Evolutionary conservation across 92 coral and sea anemone genomes (phyloP).

Genomic region (Phenganax stokvisi): DNA sequence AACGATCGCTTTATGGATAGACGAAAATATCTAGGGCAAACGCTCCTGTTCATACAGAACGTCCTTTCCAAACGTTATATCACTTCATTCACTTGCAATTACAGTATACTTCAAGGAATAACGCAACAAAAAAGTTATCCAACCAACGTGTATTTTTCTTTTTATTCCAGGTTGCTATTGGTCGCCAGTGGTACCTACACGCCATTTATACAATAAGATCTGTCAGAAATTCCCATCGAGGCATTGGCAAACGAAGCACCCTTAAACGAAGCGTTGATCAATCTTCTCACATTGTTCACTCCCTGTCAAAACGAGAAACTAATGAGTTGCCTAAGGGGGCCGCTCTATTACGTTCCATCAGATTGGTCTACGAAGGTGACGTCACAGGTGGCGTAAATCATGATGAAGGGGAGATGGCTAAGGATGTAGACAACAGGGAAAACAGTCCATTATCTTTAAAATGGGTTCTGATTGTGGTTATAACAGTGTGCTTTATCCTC

Average conservation of each 20-base stretch:
- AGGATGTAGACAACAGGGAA: constrained; percentile 32
- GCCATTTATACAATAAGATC: constrained; percentile 89
- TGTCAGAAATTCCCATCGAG: constrained; percentile 35
- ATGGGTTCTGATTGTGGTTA: constrained; percentile 84
- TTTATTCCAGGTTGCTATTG: constrained; percentile 69
- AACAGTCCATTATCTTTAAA: constrained; percentile 56
- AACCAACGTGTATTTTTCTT: not conserved
- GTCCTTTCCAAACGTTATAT: too few relatives aligned
- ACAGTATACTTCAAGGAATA: not conserved
- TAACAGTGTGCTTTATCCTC: constrained; percentile 65
- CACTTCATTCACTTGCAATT: not conserved
- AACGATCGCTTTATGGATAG: too few relatives aligned
- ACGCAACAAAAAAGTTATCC: not conserved
- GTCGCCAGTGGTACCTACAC: constrained; percentile 93
- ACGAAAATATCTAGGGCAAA: too few relatives aligned
- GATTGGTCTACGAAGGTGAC: constrained; percentile 49
- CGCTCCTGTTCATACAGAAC: too few relatives aligned
- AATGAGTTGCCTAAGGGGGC: constrained; percentile 21
- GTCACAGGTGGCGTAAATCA: constrained; percentile 38
- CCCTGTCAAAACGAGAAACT: constrained; percentile 15
- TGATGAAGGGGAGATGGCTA: not conserved
- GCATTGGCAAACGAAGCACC: constrained; percentile 44
- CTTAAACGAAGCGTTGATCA: not conserved
- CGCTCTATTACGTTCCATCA: constrained; percentile 31
- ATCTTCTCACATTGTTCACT: constrained; percentile 21